Conservation (phyloP, 2,113 vertebrate genomes). For the Centropristis striata region DNA sequence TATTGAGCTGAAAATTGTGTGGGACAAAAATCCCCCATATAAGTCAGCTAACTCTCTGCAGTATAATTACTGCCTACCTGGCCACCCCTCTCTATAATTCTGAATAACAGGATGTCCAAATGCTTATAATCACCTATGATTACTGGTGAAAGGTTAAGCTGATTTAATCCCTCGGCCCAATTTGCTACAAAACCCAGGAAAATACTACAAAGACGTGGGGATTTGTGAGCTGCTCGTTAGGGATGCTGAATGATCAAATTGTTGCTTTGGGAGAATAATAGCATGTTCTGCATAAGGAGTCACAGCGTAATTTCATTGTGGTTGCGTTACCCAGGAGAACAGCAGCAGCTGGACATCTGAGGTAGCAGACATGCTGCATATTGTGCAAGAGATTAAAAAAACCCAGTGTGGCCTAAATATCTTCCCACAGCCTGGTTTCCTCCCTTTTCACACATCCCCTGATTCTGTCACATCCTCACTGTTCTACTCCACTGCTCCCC, state of each 20-base stretch:
- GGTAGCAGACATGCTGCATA: conserved; percentile 58
- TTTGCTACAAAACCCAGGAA: conserved; percentile 62
- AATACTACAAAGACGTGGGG: conserved; percentile 59
- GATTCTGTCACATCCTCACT: conserved; percentile 72
- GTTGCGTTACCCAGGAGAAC: conserved; percentile 52
- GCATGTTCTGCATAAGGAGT: conserved; percentile 67
- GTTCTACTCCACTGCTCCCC: conserved; percentile 49
- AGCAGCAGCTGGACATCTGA: conserved; percentile 72
- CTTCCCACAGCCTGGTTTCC: conserved; percentile 61
- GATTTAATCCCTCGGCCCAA: conserved; percentile 65
- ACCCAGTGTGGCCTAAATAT: conserved; percentile 74
- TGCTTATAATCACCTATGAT: conserved; percentile 78
- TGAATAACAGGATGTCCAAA: conserved; percentile 69
- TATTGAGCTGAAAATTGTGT: conserved; percentile 55
- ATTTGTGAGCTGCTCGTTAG: conserved; percentile 67
- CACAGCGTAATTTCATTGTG: conserved; percentile 52
- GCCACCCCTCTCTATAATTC: conserved; percentile 48
- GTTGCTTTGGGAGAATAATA: conserved; percentile 70
- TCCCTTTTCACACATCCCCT: conserved; percentile 74
- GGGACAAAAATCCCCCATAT: conserved; percentile 55
- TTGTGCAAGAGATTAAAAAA: conserved; percentile 67
- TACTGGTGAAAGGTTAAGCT: conserved; percentile 77
- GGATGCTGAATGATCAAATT: conserved; percentile 64
- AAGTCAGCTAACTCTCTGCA: conserved; percentile 60
- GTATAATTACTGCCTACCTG: conserved; percentile 54